phyloP scores from a whole-genome alignment of 2,797 vertebrate species.

The Vireo griseus region DNA sequence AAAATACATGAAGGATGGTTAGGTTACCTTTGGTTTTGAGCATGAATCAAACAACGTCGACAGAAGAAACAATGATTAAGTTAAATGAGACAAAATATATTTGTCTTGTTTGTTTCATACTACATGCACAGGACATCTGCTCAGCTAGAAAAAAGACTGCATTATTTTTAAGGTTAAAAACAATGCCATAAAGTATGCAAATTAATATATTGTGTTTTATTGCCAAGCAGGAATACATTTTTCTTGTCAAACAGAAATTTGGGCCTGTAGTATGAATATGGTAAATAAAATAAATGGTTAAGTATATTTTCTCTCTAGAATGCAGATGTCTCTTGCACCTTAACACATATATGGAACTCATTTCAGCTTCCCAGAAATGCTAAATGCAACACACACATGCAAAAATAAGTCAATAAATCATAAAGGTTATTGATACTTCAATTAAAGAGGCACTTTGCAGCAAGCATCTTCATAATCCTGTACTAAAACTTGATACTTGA shows the following conservation, averaged over 20 bases:
- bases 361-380: not conserved
- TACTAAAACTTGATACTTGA: not conserved
- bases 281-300: not conserved
- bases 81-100: not conserved
- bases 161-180: not conserved
- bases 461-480: not conserved
- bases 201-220: not conserved
- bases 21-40: not conserved
- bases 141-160: not conserved
- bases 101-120: not conserved
- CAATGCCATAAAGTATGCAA: not conserved
- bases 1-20: not conserved
- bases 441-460: not conserved
- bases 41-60: not conserved
- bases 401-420: not conserved
- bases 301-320: not conserved
- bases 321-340: not conserved
- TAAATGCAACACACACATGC: not conserved
- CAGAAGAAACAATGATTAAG: not conserved
- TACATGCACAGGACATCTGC: not conserved
- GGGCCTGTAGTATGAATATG: not conserved
- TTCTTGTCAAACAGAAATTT: not conserved
- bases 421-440: not conserved
- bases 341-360: not conserved
- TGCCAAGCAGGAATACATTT: not conserved